A percentile compares a stretch with the other conserved stretches of the same genome.
These are phyloP conservation scores for Nymphicus hollandicus DNA, from an alignment of 2,113 vertebrate genomes.

Conservation along the genomic window DNA sequence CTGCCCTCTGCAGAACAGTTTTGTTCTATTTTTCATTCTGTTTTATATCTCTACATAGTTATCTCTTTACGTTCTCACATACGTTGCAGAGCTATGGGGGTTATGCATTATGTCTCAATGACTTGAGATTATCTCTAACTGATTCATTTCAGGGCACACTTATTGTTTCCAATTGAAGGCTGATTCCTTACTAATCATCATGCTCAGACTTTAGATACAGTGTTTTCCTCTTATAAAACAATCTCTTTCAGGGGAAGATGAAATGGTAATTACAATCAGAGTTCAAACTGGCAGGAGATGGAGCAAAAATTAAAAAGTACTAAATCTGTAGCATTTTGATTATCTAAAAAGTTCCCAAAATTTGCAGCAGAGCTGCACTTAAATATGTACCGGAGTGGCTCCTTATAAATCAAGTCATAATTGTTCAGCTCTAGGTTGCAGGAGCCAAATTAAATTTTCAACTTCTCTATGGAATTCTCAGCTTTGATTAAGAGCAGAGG, in stretches of 20 bases:
- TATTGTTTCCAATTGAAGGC: constrained; percentile 7
- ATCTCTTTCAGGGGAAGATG: constrained; percentile 68
- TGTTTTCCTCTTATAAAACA: constrained; percentile 71
- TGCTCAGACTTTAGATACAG: not conserved
- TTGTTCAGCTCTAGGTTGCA: constrained; percentile 63
- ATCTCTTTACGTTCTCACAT: not conserved
- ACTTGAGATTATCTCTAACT: not conserved
- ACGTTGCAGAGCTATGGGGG: not conserved
- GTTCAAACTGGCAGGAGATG: constrained; percentile 72
- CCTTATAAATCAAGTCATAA: constrained; percentile 75
- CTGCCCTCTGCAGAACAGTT: not conserved
- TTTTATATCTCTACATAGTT: not conserved
- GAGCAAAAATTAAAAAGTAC: constrained; percentile 79
- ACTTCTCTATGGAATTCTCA: constrained; percentile 56
- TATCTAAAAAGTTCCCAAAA: constrained; percentile 72
- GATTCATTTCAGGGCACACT: not conserved
- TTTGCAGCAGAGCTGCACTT: constrained; percentile 67
- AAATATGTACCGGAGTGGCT: constrained; percentile 63
- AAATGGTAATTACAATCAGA: constrained; percentile 80
- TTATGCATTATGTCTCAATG: not conserved
- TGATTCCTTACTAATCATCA: constrained; percentile 3
- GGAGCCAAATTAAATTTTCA: constrained; percentile 57
- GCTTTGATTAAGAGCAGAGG: constrained; percentile 69
- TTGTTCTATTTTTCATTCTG: fast-evolving
- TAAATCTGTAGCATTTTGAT: constrained; percentile 76